phyloP scores from a whole-genome alignment of 2,797 vertebrate genomes.

The Lutra lutra region DNA sequence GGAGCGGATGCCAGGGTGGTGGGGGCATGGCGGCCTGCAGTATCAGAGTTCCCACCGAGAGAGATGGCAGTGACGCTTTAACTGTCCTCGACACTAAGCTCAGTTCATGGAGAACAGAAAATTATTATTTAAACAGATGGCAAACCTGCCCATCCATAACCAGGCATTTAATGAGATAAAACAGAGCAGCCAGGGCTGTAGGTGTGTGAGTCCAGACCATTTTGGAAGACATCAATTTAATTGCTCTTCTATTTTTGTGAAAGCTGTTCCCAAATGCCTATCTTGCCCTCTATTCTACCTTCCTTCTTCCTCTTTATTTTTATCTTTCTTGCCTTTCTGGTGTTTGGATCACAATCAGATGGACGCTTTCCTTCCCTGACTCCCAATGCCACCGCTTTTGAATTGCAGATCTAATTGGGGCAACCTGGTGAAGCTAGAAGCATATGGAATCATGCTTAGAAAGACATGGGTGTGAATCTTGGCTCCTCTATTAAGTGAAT shows the following conservation, averaged over 20 bases:
- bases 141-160: constrained; percentile 79
- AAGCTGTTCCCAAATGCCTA: constrained; percentile 69
- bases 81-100: constrained; percentile 65
- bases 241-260: constrained; percentile 76
- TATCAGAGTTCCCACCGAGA: constrained; percentile 24
- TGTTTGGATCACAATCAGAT: constrained; percentile 33
- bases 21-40: neutral
- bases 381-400: neutral
- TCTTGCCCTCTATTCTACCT: constrained; percentile 61
- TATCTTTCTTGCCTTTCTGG: constrained; percentile 53
- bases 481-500: neutral
- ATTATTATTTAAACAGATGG: constrained; percentile 83
- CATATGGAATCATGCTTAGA: neutral
- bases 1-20: neutral
- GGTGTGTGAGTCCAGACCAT: constrained; percentile 70
- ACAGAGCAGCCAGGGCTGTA: constrained; percentile 59
- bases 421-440: neutral
- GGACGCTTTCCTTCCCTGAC: neutral
- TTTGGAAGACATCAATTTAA: constrained; percentile 73
- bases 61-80: constrained; percentile 57
- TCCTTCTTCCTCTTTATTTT: constrained; percentile 61
- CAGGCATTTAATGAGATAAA: constrained; percentile 79
- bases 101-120: constrained; percentile 71
- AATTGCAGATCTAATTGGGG: constrained; percentile 23
- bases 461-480: neutral